Evolutionary conservation across 2,888 invertebrate genomes (phyloP).

Genomic region (Phyto melanocephala): DNA sequence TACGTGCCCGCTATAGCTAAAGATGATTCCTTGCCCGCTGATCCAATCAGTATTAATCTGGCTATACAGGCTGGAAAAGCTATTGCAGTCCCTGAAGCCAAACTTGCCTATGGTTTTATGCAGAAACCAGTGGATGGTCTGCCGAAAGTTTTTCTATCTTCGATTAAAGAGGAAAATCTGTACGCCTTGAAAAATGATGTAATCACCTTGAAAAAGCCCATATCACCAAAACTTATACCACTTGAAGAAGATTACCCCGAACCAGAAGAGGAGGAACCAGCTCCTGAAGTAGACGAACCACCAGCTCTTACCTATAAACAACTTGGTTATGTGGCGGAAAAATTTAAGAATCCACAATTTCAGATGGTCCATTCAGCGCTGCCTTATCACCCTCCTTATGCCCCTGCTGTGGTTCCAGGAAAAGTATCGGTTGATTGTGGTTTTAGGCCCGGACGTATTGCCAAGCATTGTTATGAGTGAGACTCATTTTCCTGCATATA

Average conservation of each 20-base stretch:
- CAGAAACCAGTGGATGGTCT: slow-evolving; percentile 79
- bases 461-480: slow-evolving; percentile 54
- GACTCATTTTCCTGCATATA: neutral
- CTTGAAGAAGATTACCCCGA: slow-evolving; percentile 67
- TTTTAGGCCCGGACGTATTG: slow-evolving; percentile 72
- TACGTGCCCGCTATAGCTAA: neutral
- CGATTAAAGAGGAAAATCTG: slow-evolving; percentile 80
- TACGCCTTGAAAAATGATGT: slow-evolving; percentile 80
- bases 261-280: slow-evolving; percentile 68
- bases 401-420: slow-evolving; percentile 35
- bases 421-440: slow-evolving; percentile 72
- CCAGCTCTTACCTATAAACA: slow-evolving; percentile 78
- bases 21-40: slow-evolving; percentile 76
- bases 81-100: slow-evolving; percentile 79
- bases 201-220: slow-evolving; percentile 79
- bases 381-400: neutral
- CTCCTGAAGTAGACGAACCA: slow-evolving; percentile 66
- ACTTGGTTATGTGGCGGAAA: slow-evolving; percentile 79
- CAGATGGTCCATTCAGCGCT: slow-evolving; percentile 26
- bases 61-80: slow-evolving; percentile 78
- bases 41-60: slow-evolving; percentile 79
- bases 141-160: slow-evolving; percentile 70
- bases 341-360: slow-evolving; percentile 74
- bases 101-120: slow-evolving; percentile 80
- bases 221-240: neutral